Evolutionary conservation across 2,797 vertebrate species (phyloP).

Genomic region (Pseudochaenichthys georgianus): DNA sequence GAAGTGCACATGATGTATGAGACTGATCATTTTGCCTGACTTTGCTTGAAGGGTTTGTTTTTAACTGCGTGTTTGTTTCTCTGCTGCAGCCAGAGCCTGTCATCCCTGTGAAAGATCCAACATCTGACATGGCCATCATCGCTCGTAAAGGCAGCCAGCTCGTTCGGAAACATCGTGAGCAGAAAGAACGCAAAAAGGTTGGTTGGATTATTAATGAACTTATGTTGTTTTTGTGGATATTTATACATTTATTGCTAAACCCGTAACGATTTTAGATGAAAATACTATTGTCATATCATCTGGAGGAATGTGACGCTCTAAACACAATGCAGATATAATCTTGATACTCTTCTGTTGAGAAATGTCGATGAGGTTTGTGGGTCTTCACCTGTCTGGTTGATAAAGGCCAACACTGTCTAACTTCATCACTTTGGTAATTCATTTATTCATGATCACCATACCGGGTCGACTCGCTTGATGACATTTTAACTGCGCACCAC

Average conservation of each 20-base stretch:
- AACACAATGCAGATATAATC: slow-evolving; percentile 7
- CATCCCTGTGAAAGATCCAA: slow-evolving; percentile 97
- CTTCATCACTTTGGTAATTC: slow-evolving; percentile 21
- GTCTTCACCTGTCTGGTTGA: slow-evolving; percentile 25
- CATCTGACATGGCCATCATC: slow-evolving; percentile 98
- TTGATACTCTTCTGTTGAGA: slow-evolving; percentile 23
- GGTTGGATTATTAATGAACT: neutral
- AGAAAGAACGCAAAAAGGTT: slow-evolving; percentile 99
- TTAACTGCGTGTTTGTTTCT: slow-evolving; percentile 15
- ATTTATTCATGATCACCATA: slow-evolving; percentile 35
- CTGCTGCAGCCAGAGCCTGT: slow-evolving; percentile 93
- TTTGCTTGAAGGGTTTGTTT: neutral
- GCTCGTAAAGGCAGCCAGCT: slow-evolving; percentile 97
- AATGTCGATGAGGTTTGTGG: slow-evolving; percentile 29
- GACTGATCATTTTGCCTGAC: neutral
- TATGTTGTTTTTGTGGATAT: neutral
- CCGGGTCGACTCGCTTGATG: slow-evolving; percentile 8
- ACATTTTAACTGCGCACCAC: slow-evolving; percentile 29
- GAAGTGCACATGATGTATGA: too few relatives aligned
- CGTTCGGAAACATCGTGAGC: slow-evolving; percentile 97
- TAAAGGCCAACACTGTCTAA: slow-evolving; percentile 27
- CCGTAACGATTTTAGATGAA: neutral
- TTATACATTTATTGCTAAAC: neutral
- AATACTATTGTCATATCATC: neutral
- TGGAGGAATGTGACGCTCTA: slow-evolving; percentile 1